Percentiles rank a stretch among this genome's conserved stretches.
Conservation (phyloP, 1,140 invertebrate species). For the Parapsyche elsis region DNA sequence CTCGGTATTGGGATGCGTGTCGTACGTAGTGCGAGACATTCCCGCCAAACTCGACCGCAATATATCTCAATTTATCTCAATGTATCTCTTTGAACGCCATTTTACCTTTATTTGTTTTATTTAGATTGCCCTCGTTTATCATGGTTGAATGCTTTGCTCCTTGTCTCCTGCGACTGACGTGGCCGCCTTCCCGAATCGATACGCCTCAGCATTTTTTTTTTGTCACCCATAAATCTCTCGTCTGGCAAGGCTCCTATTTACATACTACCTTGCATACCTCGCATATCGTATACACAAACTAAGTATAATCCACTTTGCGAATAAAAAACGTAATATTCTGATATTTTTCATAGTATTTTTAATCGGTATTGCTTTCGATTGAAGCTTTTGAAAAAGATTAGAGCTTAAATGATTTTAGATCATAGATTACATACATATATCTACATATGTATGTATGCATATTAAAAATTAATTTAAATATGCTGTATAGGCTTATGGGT, state of each 20-base stretch:
- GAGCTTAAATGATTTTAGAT: too few species aligned
- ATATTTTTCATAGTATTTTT: too few species aligned
- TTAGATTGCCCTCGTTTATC: conserved; percentile 53
- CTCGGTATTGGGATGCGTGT: background rate
- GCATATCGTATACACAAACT: background rate
- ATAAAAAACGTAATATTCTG: too few species aligned
- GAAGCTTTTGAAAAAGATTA: too few species aligned
- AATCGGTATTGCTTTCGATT: too few species aligned
- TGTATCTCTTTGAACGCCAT: conserved; percentile 52
- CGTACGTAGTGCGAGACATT: conserved; percentile 16
- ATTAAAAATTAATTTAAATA: too few species aligned
- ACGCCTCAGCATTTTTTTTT: conserved; percentile 30
- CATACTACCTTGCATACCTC: background rate
- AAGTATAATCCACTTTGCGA: too few species aligned
- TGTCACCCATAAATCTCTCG: conserved; percentile 13
- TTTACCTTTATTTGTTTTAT: conserved; percentile 55
- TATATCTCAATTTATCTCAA: conserved; percentile 55
- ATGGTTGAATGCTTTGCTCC: conserved; percentile 47
- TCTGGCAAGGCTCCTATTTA: background rate
- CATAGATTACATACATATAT: too few species aligned
- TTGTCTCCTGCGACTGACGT: conserved; percentile 43
- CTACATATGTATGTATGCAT: too few species aligned
- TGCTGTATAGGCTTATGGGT: too few species aligned
- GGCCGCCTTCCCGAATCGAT: conserved; percentile 39
- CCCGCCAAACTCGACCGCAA: conserved; percentile 43